Conservation (phyloP, 1,140 invertebrate genomes). For the Bombyx mori region ASM3026992v2 NC_085131.1:6483001-6483500, state of each 20-base stretch:
- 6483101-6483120: slow-evolving; percentile 68
- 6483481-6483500: too few species aligned
- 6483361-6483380: too few species aligned
- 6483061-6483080: slow-evolving; percentile 52
- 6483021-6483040: slow-evolving; percentile 57
- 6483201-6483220: slow-evolving; percentile 40
- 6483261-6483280: background rate
- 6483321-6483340: too few species aligned
- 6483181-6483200: slow-evolving; percentile 33
- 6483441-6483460: too few species aligned
- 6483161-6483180: slow-evolving; percentile 55
- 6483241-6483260: slow-evolving; percentile 6
- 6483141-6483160: slow-evolving; percentile 38
- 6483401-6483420: too few species aligned
- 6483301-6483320: too few species aligned
- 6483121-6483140: slow-evolving; percentile 50
- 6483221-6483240: slow-evolving; percentile 18
- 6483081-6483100: slow-evolving; percentile 65
- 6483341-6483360: too few species aligned
- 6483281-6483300: background rate
- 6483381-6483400: too few species aligned
- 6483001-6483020: slow-evolving; percentile 36
- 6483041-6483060: slow-evolving; percentile 26
- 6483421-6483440: too few species aligned
- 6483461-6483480: too few species aligned